Conservation (phyloP, 2,888 invertebrate species). For the Yponomeuta malinellus region DNA sequence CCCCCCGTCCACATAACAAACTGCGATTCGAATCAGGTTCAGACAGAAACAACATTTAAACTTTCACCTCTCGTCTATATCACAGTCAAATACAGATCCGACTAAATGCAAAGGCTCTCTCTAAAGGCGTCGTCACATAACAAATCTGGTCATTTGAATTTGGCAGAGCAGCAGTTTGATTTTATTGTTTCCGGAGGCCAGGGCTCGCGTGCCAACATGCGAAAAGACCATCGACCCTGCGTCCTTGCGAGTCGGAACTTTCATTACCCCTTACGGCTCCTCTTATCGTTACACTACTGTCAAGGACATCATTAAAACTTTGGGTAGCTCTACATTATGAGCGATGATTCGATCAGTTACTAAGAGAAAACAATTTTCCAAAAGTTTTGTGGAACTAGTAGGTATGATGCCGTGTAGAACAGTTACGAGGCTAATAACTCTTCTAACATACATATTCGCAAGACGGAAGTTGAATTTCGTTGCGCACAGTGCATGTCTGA, state of each 20-base stretch:
- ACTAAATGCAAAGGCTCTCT: neutral
- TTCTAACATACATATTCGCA: constrained; percentile 1
- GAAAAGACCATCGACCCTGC: constrained; percentile 37
- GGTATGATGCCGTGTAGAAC: neutral
- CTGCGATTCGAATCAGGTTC: constrained; percentile 6
- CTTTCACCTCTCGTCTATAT: constrained; percentile 12
- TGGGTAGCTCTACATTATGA: neutral
- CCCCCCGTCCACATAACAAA: constrained; percentile 7
- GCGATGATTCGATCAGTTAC: neutral
- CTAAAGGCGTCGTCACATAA: neutral
- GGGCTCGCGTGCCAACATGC: constrained; percentile 47
- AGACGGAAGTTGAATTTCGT: neutral
- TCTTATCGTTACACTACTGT: neutral
- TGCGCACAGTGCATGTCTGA: neutral
- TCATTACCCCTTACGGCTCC: constrained; percentile 21
- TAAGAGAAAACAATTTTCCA: neutral
- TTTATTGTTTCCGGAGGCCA: constrained; percentile 30
- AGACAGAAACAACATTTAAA: constrained; percentile 10
- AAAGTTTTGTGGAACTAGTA: neutral
- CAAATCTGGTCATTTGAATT: constrained; percentile 17
- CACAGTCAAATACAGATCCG: neutral
- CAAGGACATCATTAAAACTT: neutral
- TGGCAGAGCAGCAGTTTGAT: constrained; percentile 26
- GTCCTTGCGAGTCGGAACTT: constrained; percentile 29
- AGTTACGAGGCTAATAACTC: neutral